phyloP scores from a whole-genome alignment of 2,113 vertebrate genomes.

The Neotoma lepida region DNA sequence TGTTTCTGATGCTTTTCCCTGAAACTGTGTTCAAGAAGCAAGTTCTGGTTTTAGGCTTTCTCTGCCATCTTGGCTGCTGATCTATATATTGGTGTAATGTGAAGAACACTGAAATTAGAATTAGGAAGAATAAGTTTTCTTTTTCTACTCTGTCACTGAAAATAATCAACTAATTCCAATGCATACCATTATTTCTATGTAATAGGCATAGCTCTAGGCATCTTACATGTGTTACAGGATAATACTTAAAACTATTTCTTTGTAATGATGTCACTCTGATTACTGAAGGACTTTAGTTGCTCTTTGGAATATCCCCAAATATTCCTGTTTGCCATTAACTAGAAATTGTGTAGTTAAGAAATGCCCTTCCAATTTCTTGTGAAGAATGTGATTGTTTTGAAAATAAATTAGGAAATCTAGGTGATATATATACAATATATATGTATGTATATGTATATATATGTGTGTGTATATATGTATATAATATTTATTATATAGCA shows the following conservation, averaged over 20 bases:
- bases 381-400: neutral
- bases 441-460: neutral
- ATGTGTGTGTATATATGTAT: neutral
- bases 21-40: neutral
- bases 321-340: neutral
- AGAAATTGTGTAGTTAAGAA: neutral
- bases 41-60: neutral
- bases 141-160: neutral
- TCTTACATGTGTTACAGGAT: neutral
- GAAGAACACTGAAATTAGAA: neutral
- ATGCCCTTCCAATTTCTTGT: neutral
- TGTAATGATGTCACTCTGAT: neutral
- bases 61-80: neutral
- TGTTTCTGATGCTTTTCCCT: neutral
- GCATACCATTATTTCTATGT: neutral
- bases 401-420: neutral
- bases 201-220: neutral
- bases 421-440: neutral
- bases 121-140: neutral
- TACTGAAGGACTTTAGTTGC: neutral
- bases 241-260: neutral
- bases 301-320: neutral
- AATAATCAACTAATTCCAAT: constrained; percentile 6
- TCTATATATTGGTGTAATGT: neutral
- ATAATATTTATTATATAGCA: neutral